These are phyloP conservation scores for Syngnathus rostellatus DNA, from an alignment of 2,797 vertebrate genomes.

Conservation along the genomic window DNA sequence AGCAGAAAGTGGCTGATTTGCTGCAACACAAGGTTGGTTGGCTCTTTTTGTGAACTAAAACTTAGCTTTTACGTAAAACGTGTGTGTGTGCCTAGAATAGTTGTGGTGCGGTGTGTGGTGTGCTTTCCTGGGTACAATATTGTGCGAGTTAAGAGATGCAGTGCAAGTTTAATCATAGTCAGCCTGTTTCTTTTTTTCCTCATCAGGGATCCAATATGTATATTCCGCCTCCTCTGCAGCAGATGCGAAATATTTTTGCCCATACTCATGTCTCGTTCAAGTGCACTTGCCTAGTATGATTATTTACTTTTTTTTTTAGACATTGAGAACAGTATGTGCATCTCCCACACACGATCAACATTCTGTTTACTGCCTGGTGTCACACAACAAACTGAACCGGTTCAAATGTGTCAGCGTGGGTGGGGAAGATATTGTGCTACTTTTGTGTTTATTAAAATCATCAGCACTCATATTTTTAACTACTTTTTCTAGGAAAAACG, in stretches of 20 bases:
- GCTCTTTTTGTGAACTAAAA: constrained; percentile 19
- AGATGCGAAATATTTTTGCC: constrained; percentile 1
- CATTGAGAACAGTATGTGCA: background rate
- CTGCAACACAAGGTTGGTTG: constrained; percentile 56
- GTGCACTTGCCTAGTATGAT: background rate
- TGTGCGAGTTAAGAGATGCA: background rate
- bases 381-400: background rate
- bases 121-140: background rate
- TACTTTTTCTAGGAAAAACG: no score
- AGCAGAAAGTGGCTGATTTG: constrained; percentile 42
- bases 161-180: background rate
- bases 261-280: background rate
- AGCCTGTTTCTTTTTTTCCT: background rate
- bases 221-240: background rate
- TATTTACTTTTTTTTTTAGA: background rate
- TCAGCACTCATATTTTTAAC: no score
- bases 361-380: constrained; percentile 1
- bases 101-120: background rate
- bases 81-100: constrained; percentile 9
- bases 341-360: background rate
- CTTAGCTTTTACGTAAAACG: constrained; percentile 2
- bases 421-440: background rate
- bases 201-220: background rate
- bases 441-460: no score
- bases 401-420: background rate